A percentile compares a stretch with the other conserved stretches of the same genome.
Conservation (phyloP, 2,888 invertebrate genomes). For the Cryptocephalus moraei region DNA sequence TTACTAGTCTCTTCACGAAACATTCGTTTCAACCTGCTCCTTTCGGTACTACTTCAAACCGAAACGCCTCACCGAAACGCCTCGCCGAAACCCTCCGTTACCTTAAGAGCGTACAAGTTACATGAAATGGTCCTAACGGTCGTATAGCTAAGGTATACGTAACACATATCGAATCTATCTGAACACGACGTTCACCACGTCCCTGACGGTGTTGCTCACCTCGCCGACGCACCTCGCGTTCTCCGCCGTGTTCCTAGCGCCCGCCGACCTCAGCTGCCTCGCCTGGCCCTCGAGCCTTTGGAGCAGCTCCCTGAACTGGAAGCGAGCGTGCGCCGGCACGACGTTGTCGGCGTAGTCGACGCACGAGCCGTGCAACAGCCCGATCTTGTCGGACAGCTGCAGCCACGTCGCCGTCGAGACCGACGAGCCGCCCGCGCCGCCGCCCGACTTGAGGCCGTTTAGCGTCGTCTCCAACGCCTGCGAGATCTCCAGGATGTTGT, state of each 20-base stretch:
- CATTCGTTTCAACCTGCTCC: too few relatives aligned
- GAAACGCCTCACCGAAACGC: conserved; percentile 27
- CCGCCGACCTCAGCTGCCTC: conserved; percentile 56
- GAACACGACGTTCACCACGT: conserved; percentile 62
- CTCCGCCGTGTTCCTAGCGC: conserved; percentile 58
- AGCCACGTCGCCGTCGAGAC: conserved; percentile 62
- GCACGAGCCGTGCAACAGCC: conserved; percentile 73
- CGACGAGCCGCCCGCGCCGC: conserved; percentile 30
- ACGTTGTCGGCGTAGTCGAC: conserved; percentile 71
- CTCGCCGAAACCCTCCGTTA: conserved; percentile 29
- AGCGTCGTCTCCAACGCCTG: conserved; percentile 54
- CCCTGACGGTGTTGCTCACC: conserved; percentile 60
- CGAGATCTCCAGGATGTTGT: conserved; percentile 56
- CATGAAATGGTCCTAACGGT: conserved; percentile 27
- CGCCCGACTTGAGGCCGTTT: conserved; percentile 44
- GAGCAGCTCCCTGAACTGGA: conserved; percentile 71
- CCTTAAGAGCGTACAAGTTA: conserved; percentile 21
- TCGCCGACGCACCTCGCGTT: conserved; percentile 59
- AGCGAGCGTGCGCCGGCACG: conserved; percentile 77
- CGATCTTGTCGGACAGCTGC: conserved; percentile 70
- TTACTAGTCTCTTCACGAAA: too few relatives aligned
- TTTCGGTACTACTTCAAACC: conserved; percentile 9
- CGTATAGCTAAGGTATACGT: conserved; percentile 21
- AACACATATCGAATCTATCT: conserved; percentile 24
- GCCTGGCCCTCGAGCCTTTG: conserved; percentile 61